A percentile compares a stretch with the other conserved stretches of the same genome.
These are phyloP conservation scores for Drosophila greeni DNA, from an alignment of 2,888 invertebrate genomes.

Conservation along the genomic window DNA sequence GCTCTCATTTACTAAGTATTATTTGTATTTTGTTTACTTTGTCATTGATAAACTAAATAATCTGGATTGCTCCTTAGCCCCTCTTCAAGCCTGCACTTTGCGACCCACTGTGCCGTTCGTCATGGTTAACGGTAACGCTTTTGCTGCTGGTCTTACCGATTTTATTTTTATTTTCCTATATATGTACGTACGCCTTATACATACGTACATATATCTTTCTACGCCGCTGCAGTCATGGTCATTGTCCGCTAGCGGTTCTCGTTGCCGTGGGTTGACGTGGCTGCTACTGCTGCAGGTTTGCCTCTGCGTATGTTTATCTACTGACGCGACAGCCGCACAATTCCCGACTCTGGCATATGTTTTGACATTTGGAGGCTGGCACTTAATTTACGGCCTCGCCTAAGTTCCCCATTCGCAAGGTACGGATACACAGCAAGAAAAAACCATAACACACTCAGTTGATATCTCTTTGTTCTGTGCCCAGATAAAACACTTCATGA, in stretches of 20 bases:
- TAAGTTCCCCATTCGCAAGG: slow-evolving; percentile 19
- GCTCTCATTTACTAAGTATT: not conserved
- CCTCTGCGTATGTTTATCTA: slow-evolving; percentile 25
- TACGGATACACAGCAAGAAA: not conserved
- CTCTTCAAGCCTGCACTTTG: not conserved
- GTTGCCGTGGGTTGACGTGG: slow-evolving; percentile 24
- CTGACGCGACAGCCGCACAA: slow-evolving; percentile 31
- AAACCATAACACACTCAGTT: not conserved
- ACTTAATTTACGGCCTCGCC: slow-evolving; percentile 62
- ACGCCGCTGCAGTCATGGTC: slow-evolving; percentile 91
- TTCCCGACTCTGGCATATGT: slow-evolving; percentile 55
- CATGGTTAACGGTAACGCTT: slow-evolving; percentile 38
- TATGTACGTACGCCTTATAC: not conserved
- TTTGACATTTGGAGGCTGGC: slow-evolving; percentile 65
- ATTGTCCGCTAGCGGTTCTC: slow-evolving; percentile 59
- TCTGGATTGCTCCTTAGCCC: not conserved
- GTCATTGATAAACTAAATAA: not conserved
- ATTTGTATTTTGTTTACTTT: not conserved
- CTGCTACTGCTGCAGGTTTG: slow-evolving; percentile 19
- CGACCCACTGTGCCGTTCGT: slow-evolving; percentile 29
- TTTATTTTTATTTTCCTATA: not conserved
- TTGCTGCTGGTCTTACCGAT: slow-evolving; percentile 27
- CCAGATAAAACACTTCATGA: not conserved
- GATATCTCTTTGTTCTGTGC: not conserved
- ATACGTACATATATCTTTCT: slow-evolving; percentile 2